Evolutionary conservation across 1,140 invertebrate genomes (phyloP).

Genomic region (Halesus radiatus): DNA sequence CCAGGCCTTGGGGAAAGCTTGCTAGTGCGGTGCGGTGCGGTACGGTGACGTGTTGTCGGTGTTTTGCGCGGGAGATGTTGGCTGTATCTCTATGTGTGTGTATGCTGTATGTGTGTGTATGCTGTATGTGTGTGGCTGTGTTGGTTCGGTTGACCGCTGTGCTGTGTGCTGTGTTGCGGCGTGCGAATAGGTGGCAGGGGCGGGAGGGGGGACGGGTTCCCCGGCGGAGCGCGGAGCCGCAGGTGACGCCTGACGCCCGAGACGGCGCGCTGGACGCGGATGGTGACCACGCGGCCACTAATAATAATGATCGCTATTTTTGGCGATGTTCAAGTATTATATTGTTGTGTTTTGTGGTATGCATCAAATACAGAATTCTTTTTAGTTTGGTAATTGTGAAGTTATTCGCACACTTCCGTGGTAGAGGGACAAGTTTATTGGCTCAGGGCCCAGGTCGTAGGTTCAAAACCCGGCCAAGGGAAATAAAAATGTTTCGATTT

Average conservation of each 20-base stretch:
- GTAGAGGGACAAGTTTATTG: not conserved
- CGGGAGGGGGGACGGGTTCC: constrained; percentile 1
- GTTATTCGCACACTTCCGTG: not conserved
- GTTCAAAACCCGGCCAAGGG: too few relatives aligned
- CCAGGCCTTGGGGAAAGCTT: not conserved
- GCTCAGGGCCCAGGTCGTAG: not conserved
- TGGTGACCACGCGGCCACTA: constrained; percentile 1
- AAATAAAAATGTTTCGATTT: too few relatives aligned
- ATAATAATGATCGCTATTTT: not conserved
- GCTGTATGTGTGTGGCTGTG: not conserved
- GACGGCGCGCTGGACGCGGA: constrained; percentile 10
- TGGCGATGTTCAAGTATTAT: not conserved
- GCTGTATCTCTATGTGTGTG: not conserved
- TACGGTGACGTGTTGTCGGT: not conserved
- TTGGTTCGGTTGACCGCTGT: not conserved
- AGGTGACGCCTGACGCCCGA: not conserved
- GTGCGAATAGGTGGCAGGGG: not conserved
- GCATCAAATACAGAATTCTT: not conserved
- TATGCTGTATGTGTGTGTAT: not conserved
- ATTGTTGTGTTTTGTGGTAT: not conserved
- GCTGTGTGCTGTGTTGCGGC: not conserved
- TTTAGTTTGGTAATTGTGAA: too few relatives aligned
- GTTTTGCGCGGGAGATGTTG: not conserved
- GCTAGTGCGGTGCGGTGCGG: not conserved
- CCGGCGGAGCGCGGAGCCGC: constrained; percentile 1